Percentiles rank a stretch among this genome's conserved stretches.
phyloP scores from a whole-genome alignment of 2,888 invertebrate genomes.

The Lathronympha strigana region DNA sequence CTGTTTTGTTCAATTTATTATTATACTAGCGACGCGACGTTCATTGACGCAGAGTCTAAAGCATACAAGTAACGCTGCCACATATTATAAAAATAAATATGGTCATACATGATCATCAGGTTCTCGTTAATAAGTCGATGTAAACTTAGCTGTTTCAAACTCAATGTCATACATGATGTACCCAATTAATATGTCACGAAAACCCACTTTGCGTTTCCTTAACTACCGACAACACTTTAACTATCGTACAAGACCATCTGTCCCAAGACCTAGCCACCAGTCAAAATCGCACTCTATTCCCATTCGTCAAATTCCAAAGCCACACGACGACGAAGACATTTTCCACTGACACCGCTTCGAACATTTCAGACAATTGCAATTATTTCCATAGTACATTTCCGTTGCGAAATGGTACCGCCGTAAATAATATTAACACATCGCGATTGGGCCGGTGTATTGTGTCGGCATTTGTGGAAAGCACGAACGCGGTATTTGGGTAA shows the following conservation, averaged over 20 bases:
- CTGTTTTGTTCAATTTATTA: no score
- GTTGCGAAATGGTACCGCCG: slow-evolving; percentile 68
- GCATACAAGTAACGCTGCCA: no score
- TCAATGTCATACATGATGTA: no score
- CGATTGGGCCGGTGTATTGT: slow-evolving; percentile 60
- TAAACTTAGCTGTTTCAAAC: no score
- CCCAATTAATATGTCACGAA: slow-evolving; percentile 1
- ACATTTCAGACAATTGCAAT: slow-evolving; percentile 31
- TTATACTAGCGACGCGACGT: no score
- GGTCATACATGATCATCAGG: no score
- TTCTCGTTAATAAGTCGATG: no score
- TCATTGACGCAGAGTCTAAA: no score
- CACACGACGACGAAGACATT: slow-evolving; percentile 15
- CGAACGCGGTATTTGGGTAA: slow-evolving; percentile 72
- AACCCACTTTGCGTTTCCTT: slow-evolving; percentile 10
- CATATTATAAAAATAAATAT: no score
- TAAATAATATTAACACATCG: slow-evolving; percentile 83
- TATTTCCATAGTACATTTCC: slow-evolving; percentile 38
- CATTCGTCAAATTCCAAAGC: slow-evolving; percentile 2
- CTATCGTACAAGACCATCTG: slow-evolving; percentile 18
- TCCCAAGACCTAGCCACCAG: slow-evolving; percentile 4
- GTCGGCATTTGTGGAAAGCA: slow-evolving; percentile 75
- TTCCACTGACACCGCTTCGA: slow-evolving; percentile 24
- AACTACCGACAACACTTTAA: slow-evolving; percentile 3
- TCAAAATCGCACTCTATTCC: slow-evolving; percentile 3